Evolutionary conservation across 2,797 vertebrate genomes (phyloP), one percentile per base, ranked within the genome.

Genomic region (Melanotaenia pygmaea): DNA sequence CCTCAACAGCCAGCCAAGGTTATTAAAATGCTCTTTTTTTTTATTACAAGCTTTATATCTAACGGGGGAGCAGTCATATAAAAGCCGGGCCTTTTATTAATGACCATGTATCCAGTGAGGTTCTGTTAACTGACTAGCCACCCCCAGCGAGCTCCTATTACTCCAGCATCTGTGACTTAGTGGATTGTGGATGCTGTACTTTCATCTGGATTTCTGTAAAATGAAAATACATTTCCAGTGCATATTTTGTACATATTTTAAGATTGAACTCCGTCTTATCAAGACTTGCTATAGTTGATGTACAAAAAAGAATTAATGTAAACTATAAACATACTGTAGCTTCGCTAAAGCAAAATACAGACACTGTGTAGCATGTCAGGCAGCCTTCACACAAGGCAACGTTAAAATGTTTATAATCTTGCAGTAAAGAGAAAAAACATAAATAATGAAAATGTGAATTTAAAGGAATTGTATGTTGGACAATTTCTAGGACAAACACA

Each of bases 1-100:
- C 34, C 26, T 71, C 50, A 74, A 77, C 67, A 65, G 64, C n/a
- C 14, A 16, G 59, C 34, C 34, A 5, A 54, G 30, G 14, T 0
- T 9, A 38, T 50, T 58, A 7, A 60, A 72, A 12, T 13, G 14
- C 12, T 47, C 12, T 20, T 47, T 47, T 56, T 60, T 43, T 45
- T 50, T 20, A 45, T 60, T 43, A 28, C 24, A 26, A 30, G 10
- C 3, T 59, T 64, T 1, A 63, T 35, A 63, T 26, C 60, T 64
- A 47, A 70, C 50, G 38, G 50, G 40, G 14, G 24, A 74, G 45
- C 32, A 72, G 67, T 74, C 35, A 40, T 8, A 37, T 47, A 34
- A 62, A 68, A 79, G 32, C 28, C 18, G 2, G 22, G 13, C 14
- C 10, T 26, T 66, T 70, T 5, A 56, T 30, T 53, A 53, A 53